Evolutionary conservation across 2,797 vertebrate species (phyloP), one percentile per base, ranked within the genome.

Genomic region (Leptoclinus maculatus): DNA sequence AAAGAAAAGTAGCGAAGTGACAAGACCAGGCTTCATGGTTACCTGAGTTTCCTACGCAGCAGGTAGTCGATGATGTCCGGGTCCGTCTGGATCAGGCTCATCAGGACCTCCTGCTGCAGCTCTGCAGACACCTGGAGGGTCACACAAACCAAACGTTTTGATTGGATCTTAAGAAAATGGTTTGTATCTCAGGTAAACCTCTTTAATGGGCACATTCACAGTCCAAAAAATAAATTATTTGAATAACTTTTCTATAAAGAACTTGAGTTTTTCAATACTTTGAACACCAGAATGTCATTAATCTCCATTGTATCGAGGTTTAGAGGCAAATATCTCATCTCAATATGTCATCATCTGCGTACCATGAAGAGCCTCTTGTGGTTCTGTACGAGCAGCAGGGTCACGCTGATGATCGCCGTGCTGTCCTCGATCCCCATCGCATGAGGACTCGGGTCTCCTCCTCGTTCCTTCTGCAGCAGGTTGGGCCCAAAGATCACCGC

Each of bases 401-500:
- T 95, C 60, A 98, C 95, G 23, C 87, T 93, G 77, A 98, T 98
- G 90, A 97, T 93, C 7, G 96, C 92, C 16, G 95, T 88, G 39
- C 97, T 98, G 91, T 98, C 96, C 86, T 97, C 96, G 16, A 98
- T 97, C 38, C 91, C 95, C 93, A 95, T 79, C 7, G 88, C 39
- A 4, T 94, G 88, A 21, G 85, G 91, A 63, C 91, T 87, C 5
- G 79, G 54, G 0, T 97, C 88, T 6, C 88, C 86, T 0, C 86
- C 90, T 59, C 88, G 86, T n/a, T 97, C 97, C 63, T 90, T 94
- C 91, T 97, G 96, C 58, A 99, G 94, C 74, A 99, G 92, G 91
- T 97, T 96, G 13, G 97, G 97, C 27, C 97, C 97, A n/a, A 99
- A 99, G 87, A 98, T 94, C 49, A 97, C 96, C 0, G 98, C 98